These are phyloP conservation scores for Lithophane semibrunnea DNA, from an alignment of 2,888 invertebrate species.

Conservation along the genomic window DNA sequence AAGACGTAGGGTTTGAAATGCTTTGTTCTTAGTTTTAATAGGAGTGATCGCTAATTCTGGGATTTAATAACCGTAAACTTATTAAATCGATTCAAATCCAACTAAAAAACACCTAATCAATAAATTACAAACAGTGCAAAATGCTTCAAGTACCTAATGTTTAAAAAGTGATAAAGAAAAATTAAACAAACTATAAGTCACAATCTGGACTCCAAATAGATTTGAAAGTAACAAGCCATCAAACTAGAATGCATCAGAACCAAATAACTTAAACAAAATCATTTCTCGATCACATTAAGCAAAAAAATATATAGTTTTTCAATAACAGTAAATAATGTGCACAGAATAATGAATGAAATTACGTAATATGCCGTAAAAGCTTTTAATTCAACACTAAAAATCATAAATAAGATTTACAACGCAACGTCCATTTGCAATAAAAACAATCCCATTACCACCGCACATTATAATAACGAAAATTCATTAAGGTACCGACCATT, in stretches of 20 bases:
- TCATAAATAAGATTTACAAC: conserved; percentile 65
- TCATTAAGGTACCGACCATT: conserved; percentile 87
- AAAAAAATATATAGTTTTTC: conserved; percentile 48
- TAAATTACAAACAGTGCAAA: background rate
- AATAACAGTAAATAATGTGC: conserved; percentile 58
- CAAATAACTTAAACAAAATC: conserved; percentile 18
- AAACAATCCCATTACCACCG: conserved; percentile 80
- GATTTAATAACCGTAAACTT: background rate
- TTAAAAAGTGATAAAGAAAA: background rate
- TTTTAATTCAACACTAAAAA: conserved; percentile 68
- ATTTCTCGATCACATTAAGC: conserved; percentile 20
- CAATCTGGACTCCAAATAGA: background rate
- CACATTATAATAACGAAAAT: conserved; percentile 86
- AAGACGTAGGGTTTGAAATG: background rate
- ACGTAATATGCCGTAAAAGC: conserved; percentile 65
- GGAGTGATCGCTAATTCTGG: background rate
- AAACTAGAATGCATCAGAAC: background rate
- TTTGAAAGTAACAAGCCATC: background rate
- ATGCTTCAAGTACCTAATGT: background rate
- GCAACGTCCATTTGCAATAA: conserved; percentile 74
- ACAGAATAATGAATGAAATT: conserved; percentile 61
- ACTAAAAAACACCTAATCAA: background rate
- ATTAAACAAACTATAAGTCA: background rate
- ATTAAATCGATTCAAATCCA: background rate
- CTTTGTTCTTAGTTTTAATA: background rate